Evolutionary conservation across 2,113 vertebrate genomes (phyloP), one percentile per base, ranked within the genome.

Genomic region (Eulemur rufifrons): DNA sequence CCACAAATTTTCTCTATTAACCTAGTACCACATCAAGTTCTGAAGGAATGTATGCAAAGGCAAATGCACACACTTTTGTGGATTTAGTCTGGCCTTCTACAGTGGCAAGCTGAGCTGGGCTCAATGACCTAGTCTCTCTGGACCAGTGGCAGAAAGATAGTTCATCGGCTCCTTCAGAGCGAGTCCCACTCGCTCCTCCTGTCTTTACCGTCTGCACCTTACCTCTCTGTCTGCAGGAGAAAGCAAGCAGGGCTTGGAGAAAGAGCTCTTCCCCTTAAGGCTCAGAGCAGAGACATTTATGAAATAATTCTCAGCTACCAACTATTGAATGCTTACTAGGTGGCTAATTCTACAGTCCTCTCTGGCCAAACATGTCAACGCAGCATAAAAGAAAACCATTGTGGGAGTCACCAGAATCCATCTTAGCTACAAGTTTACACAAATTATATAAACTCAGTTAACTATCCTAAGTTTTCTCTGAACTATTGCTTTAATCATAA

Each of bases 401-500:
- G 13, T 20, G 3, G 21, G 25, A 90, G 25, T 96, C 45, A 32
- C 77, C 56, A 81, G 64, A 87, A 61, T 81, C 29, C 32, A 91
- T 21, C 13, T 74, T 52, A 37, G 37, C 59, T 84, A 17, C 39
- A 89, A 94, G 42, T 82, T 94, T 69, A 45, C 1, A 34, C 8
- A 50, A 81, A 45, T 2, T 50, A 21, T 71, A 11, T 80, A 78
- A 88, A 61, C 14, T 86, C 47, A 32, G 39, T 74, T 83, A 64
- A 82, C 69, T 93, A 13, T 29, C 21, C 69, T 32, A 84, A 87
- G 91, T 95, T 95, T 91, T 54, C 66, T 84, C 39, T 74, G 56
- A 77, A 83, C 85, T 50, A 54, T 11, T 76, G 69, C 76, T 93
- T 91, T 93, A 86, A 95, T 96, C 96, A 34, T 3, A 95, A 50